phyloP scores from a whole-genome alignment of 2,797 vertebrate genomes.

The Catostomus latipinnis region DNA sequence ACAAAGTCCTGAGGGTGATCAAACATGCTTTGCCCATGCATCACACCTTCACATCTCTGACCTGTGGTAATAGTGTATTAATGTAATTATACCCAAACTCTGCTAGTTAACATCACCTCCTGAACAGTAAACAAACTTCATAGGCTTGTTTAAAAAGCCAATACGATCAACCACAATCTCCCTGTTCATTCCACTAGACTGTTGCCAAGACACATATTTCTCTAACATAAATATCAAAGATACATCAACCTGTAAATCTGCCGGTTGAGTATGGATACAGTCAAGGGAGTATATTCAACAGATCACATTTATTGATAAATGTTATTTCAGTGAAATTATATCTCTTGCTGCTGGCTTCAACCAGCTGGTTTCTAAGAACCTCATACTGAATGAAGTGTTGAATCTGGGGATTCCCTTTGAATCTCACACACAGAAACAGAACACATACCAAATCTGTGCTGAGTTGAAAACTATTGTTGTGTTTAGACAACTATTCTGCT shows the following conservation, averaged over 20 bases:
- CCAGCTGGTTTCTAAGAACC: conserved; percentile 16
- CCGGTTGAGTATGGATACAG: conserved; percentile 13
- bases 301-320: conserved; percentile 41
- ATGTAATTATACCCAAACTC: conserved; percentile 38
- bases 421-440: conserved; percentile 12
- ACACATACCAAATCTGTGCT: conserved; percentile 14
- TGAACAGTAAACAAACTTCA: conserved; percentile 53
- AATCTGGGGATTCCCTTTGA: conserved; percentile 11
- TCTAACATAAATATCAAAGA: conserved; percentile 58
- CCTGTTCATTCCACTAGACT: neutral
- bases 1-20: conserved; percentile 7
- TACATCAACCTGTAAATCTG: conserved; percentile 34
- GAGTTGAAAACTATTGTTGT: neutral
- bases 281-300: conserved; percentile 5
- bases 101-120: conserved; percentile 28
- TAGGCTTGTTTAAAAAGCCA: conserved; percentile 20
- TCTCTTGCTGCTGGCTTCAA: conserved; percentile 27
- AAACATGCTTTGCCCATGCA: neutral
- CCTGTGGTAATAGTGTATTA: conserved; percentile 22
- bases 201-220: neutral
- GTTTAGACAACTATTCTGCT: neutral
- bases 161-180: conserved; percentile 22
- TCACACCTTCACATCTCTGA: neutral
- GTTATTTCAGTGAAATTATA: conserved; percentile 13
- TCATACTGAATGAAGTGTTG: conserved; percentile 11